phyloP scores from a whole-genome alignment of 2,113 vertebrate genomes.

The Casuarius casuarius region DNA sequence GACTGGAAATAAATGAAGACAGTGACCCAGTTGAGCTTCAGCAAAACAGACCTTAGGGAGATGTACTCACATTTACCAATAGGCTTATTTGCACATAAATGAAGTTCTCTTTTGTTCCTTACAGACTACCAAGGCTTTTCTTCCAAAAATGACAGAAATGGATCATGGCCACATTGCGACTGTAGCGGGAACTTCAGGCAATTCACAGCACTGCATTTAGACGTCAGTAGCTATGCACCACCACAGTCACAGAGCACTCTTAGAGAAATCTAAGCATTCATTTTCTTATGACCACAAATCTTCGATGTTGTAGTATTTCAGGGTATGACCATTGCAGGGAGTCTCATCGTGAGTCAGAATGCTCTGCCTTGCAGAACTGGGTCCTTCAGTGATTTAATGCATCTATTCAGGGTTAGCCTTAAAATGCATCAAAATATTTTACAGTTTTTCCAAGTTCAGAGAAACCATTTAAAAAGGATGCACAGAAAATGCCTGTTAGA shows the following conservation, averaged over 20 bases:
- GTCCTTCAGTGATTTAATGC: neutral
- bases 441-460: neutral
- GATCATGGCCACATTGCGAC: conserved; percentile 64
- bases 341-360: neutral
- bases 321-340: neutral
- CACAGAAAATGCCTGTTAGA: neutral
- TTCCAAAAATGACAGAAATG: conserved; percentile 66
- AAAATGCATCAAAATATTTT: neutral
- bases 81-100: neutral
- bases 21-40: neutral
- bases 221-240: conserved; percentile 22
- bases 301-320: neutral
- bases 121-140: conserved; percentile 71
- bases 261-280: neutral
- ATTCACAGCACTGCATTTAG: conserved; percentile 65
- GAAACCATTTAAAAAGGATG: neutral
- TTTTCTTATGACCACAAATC: neutral
- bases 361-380: neutral
- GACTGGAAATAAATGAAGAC: neutral
- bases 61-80: neutral
- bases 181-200: conserved; percentile 64
- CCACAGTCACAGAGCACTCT: neutral
- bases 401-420: neutral
- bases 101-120: neutral
- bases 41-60: neutral